Evolutionary conservation across 2,113 vertebrate genomes (phyloP), one percentile per base, ranked within the genome.

Genomic region (Tachysurus fulvidraco): DNA sequence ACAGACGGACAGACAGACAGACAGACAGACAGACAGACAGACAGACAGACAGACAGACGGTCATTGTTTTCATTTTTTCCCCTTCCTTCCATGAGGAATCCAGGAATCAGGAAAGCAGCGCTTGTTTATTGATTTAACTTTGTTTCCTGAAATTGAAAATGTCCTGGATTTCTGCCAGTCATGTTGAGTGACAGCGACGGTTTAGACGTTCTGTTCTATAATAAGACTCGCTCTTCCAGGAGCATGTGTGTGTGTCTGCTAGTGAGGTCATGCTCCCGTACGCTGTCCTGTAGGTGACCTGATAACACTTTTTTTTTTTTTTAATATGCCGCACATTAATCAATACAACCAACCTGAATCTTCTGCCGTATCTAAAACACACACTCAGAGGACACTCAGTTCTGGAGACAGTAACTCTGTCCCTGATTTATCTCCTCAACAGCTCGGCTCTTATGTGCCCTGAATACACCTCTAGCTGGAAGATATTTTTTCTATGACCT

Each of bases 101-200:
- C 65, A 60, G 81, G 85, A 87, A 83, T 54, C 55, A 80, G 78
- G 78, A 80, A 85, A 85, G 74, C 59, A 10, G 71, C 77, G n/a
- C 83, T 84, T 88, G 88, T 88, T 90, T 90, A 88, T 90, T 91
- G 85, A 87, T 90, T 87, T 74, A 88, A 71, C 77, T 88, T 76
- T 57, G 81, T 87, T 89, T 91, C 89, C 91, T 90, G 91, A 91
- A 88, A 88, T 80, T 86, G 89, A 85, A 90, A 90, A 90, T 77
- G 87, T 90, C 90, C 89, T 88, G 90, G 86, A 87, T 57, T 52
- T 10, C 84, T 84, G 89, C 86, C 89, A 87, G 76, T 89, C 84
- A 77, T 13, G 14, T 57, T 87, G 90, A 91, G 87, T 83, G 87
- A 88, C 90, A 88, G 87, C 77, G 21, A 14, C 5, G 30, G 54